Conservation (phyloP, 2,888 invertebrate species). For the Hydrotaea diabolus region DNA sequence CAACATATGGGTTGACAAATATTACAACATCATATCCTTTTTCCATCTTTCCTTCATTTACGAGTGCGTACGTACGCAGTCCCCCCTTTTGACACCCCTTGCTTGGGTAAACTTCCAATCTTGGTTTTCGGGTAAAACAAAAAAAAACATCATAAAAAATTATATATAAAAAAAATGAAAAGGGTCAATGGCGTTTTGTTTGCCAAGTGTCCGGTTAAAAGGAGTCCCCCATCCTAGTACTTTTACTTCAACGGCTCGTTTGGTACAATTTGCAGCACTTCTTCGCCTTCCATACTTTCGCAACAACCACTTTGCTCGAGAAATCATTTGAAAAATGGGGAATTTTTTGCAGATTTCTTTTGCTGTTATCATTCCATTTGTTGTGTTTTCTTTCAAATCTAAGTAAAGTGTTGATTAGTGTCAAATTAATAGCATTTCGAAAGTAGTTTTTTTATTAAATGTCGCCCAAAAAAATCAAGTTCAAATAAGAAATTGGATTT, state of each 20-base stretch:
- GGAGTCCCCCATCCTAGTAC: not conserved
- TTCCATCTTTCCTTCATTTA: slow-evolving; percentile 14
- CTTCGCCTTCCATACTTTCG: not conserved
- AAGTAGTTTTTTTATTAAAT: slow-evolving; percentile 24
- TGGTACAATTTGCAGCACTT: not conserved
- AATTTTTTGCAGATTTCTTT: not conserved
- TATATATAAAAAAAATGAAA: slow-evolving; percentile 41
- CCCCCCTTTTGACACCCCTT: not conserved
- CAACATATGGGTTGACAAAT: slow-evolving; percentile 58
- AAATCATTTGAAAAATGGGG: slow-evolving; percentile 36
- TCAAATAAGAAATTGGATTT: slow-evolving; percentile 18
- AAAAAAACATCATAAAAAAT: slow-evolving; percentile 10
- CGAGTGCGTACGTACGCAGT: not conserved
- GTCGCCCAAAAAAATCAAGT: not conserved
- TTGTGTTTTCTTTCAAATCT: slow-evolving; percentile 42
- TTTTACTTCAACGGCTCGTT: not conserved
- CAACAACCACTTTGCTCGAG: not conserved
- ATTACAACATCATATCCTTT: slow-evolving; percentile 42
- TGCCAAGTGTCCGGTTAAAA: slow-evolving; percentile 45
- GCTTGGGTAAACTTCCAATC: not conserved
- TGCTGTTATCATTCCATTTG: not conserved
- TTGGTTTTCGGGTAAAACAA: not conserved
- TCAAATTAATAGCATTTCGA: slow-evolving; percentile 54
- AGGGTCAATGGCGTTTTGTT: slow-evolving; percentile 49
- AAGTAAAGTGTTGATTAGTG: slow-evolving; percentile 58